Conservation (phyloP, 1,140 invertebrate species). For the Pogonus chalceus region DNA sequence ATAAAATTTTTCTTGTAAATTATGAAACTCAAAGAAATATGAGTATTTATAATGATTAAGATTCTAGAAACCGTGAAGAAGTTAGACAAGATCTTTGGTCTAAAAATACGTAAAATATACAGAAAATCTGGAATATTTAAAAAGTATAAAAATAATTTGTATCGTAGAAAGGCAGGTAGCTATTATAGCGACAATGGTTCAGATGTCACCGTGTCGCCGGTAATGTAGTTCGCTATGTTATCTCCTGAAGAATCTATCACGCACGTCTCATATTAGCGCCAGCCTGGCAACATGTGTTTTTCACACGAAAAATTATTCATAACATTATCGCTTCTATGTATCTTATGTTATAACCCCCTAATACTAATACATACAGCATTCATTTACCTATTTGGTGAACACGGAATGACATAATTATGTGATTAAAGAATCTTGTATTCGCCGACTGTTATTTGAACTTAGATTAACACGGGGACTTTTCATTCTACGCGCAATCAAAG, state of each 20-base stretch:
- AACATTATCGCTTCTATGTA: constrained; percentile 15
- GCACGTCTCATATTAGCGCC: constrained; percentile 17
- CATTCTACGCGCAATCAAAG: neutral
- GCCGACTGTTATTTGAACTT: constrained; percentile 8
- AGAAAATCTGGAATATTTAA: neutral
- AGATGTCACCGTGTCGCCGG: constrained; percentile 13
- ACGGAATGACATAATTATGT: constrained; percentile 21
- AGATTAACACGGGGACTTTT: neutral
- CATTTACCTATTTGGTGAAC: neutral
- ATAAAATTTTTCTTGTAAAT: too few relatives aligned
- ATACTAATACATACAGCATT: neutral
- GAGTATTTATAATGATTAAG: too few relatives aligned
- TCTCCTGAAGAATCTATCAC: constrained; percentile 18
- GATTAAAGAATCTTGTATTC: constrained; percentile 19
- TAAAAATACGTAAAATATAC: neutral
- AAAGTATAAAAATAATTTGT: constrained; percentile 2
- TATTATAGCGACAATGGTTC: constrained; percentile 10
- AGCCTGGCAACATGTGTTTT: constrained; percentile 19
- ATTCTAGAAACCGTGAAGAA: too few relatives aligned
- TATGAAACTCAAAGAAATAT: too few relatives aligned
- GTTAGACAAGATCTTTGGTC: too few relatives aligned
- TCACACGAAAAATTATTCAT: constrained; percentile 22
- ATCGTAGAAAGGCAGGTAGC: neutral
- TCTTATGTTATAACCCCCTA: constrained; percentile 12
- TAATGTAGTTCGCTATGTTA: constrained; percentile 11